Evolutionary conservation across 2,113 vertebrate genomes (phyloP).

Genomic region (Epinephelus cyanopodus): DNA sequence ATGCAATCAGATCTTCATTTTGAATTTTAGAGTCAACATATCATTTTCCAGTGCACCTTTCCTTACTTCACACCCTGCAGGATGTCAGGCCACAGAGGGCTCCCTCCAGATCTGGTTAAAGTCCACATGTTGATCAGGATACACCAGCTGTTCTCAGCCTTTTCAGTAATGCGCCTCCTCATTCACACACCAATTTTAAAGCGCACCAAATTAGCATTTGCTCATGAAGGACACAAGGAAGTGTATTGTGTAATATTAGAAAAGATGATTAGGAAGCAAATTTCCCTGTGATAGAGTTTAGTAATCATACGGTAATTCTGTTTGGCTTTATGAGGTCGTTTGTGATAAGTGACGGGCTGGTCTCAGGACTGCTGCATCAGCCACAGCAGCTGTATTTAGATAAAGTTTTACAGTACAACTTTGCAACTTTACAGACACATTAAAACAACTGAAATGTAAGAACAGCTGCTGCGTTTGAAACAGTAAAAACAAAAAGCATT

Average conservation of each 20-base stretch:
- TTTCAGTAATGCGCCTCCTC: constrained; percentile 19
- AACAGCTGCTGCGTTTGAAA: neutral
- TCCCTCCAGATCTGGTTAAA: neutral
- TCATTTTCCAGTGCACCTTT: neutral
- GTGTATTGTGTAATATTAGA: neutral
- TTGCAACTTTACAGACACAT: too few species aligned
- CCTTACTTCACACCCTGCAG: neutral
- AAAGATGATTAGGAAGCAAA: neutral
- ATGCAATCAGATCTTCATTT: neutral
- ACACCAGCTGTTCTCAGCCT: neutral
- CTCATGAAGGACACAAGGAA: neutral
- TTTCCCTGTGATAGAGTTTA: neutral
- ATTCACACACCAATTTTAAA: constrained; percentile 1
- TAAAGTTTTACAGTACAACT: neutral
- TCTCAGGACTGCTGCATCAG: neutral
- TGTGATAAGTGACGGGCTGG: neutral
- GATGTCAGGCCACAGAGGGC: neutral
- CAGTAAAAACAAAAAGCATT: too few species aligned
- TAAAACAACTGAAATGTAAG: neutral
- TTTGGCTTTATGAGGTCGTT: neutral
- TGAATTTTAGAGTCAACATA: neutral
- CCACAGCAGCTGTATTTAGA: neutral
- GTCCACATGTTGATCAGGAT: too few species aligned
- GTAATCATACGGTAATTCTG: neutral
- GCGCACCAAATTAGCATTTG: neutral